Evolutionary conservation across 1,140 invertebrate species (phyloP).

Genomic region (Drosophila bifasciata): DNA sequence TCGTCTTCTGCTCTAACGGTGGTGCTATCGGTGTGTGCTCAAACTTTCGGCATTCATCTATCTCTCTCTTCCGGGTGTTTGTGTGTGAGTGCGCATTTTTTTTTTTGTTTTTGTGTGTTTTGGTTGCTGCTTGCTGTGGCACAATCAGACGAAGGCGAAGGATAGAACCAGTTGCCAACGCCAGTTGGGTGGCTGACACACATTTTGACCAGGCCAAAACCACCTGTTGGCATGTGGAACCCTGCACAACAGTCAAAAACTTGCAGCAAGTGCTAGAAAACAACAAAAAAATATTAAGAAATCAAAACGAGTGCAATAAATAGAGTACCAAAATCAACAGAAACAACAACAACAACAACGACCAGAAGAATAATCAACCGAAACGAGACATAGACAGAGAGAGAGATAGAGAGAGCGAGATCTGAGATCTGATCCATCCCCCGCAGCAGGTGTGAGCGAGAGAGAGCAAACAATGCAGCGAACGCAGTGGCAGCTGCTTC

Average conservation of each 20-base stretch:
- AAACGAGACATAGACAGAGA: conserved; percentile 2
- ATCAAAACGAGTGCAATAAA: conserved; percentile 38
- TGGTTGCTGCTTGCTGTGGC: background rate
- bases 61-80: too few relatives aligned
- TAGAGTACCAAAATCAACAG: conserved; percentile 16
- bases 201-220: background rate
- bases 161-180: background rate
- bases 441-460: conserved; percentile 35
- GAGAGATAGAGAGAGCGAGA: conserved; percentile 15
- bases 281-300: conserved; percentile 14
- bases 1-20: conserved; percentile 26
- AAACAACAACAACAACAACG: background rate
- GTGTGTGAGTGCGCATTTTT: conserved; percentile 8
- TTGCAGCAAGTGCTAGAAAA: conserved; percentile 19
- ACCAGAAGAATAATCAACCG: conserved; percentile 7
- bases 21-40: conserved; percentile 15
- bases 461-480: conserved; percentile 65
- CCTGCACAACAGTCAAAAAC: conserved; percentile 16
- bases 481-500: conserved; percentile 51
- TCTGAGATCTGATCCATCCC: background rate
- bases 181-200: background rate
- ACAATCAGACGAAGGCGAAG: too few relatives aligned
- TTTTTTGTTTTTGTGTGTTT: conserved; percentile 25
- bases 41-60: too few relatives aligned
- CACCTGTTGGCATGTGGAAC: conserved; percentile 25